Evolutionary conservation across 2,888 invertebrate species (phyloP), one percentile per base, ranked within the genome.

Genomic region (Perdita meconis): DNA sequence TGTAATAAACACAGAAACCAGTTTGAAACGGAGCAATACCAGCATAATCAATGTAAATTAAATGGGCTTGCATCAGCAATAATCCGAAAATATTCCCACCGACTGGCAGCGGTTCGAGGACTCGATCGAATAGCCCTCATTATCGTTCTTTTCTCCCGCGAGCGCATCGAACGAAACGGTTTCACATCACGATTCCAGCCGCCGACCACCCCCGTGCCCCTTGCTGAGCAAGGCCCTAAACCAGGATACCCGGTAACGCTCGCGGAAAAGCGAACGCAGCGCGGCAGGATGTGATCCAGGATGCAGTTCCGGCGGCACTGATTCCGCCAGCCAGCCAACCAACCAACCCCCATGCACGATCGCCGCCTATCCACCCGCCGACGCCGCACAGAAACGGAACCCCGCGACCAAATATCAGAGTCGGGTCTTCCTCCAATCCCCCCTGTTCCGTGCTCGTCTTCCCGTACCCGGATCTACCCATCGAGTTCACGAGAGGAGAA

Each of bases 241-340:
- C 73, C 76, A 42, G 75, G 71, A 72, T 81, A 70, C 59, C 66
- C 55, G 69, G 72, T 68, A 83, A 79, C 80, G 74, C 38, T 72
- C 81, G 64, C 69, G 85, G 78, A 84, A 85, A 84, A 83, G 82
- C 82, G 83, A 80, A 80, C 80, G 85, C 74, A 77, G 81, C 76
- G 75, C 57, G 64, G 74, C 86, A 81, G 85, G 86, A 86, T 84
- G 74, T 74, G 78, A 86, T 82, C 80, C 78, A 73, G 82, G 82
- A 84, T 85, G 84, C 82, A 71, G 86, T 85, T 85, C 86, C 86
- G 82, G 65, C 71, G 57, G 56, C 76, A 42, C 82, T 82, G 85
- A 82, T 86, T 86, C 82, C 75, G 51, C 67, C 78, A 56, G 34
- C 44, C 59, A 68, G 50, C 60, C 59, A 44, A 36, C 63, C n/a